phyloP scores from a whole-genome alignment of 2,888 invertebrate genomes.

The Hemaris fuciformis region DNA sequence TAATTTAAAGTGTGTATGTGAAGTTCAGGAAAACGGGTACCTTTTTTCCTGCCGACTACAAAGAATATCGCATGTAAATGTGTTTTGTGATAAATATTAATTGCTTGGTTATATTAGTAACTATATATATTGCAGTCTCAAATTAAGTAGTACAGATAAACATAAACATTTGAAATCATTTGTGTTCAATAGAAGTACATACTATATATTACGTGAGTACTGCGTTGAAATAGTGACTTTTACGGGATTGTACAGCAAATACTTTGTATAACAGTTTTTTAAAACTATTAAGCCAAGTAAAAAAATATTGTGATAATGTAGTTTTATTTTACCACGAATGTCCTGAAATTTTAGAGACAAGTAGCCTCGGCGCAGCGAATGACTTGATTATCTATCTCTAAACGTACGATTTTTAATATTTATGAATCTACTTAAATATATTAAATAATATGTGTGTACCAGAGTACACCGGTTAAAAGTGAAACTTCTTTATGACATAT shows the following conservation, averaged over 20 bases:
- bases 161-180: conserved; percentile 1
- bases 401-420: too few species aligned
- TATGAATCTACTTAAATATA: too few species aligned
- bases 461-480: too few species aligned
- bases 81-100: conserved; percentile 22
- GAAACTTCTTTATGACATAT: too few species aligned
- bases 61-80: conserved; percentile 14
- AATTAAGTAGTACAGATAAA: not conserved
- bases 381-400: too few species aligned
- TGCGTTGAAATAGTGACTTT: conserved; percentile 52
- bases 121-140: conserved; percentile 23
- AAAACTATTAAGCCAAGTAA: conserved; percentile 67
- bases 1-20: conserved; percentile 5
- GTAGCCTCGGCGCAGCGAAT: too few species aligned
- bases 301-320: conserved; percentile 32
- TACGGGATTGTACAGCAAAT: conserved; percentile 69
- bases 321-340: conserved; percentile 9
- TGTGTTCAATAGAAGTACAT: conserved; percentile 1
- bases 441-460: too few species aligned
- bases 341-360: not conserved
- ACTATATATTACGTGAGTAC: conserved; percentile 22
- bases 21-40: not conserved
- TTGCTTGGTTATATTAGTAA: conserved; percentile 6
- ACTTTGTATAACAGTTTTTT: conserved; percentile 77
- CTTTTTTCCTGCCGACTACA: not conserved